Base-by-base conservation (phyloP, 2,888 invertebrate genomes). In the Eurytoma californica region DNA sequence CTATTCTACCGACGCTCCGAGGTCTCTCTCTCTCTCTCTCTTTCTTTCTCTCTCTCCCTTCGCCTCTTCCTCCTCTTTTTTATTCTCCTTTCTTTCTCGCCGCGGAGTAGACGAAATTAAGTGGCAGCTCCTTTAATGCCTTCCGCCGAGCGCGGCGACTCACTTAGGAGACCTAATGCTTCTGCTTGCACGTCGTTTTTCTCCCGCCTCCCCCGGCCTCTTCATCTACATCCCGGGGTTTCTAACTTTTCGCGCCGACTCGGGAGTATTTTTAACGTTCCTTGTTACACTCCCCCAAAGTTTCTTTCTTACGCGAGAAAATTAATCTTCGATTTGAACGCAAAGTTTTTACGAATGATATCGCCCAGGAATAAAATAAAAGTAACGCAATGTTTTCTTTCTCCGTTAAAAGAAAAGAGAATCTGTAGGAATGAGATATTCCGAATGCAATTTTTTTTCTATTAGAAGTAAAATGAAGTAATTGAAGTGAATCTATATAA, bases 41-140 rank as follows among this genome's bases (percentile, higher is more conserved):
- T 18, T 9, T 72, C 39, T 47, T 5, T 3, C 30, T n/a, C n/a
- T n/a, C 39, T 39, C 39, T 39, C 9, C 39, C 39, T 39, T 39
- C 39, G 39, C 9, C 47, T 73, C 51, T 28, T 57, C 14, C 12
- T 65, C 55, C 12, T 65, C 55, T 63, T 24, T 47, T 49, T 72
- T 61, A 66, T 49, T 72, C 72, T 68, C 47, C 28, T 69, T 58
- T 28, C 60, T 60, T 75, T 28, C 28, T 63, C 57, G 61, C 28
- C 60, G 47, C 3, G 4, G 39, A 55, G 68, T 18, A 78, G 73
- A 61, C 57, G 78, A 78, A 78, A 78, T 78, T 78, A 78, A 72
- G 68, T 72, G 73, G 72, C 67, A 60, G 67, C 77, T 66, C 60
- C 60, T 77, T 77, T 77, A 72, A 72, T 77, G 65, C 66, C 72